Conservation (phyloP, 2,888 invertebrate genomes). For the Hanleya hanleyi region DNA sequence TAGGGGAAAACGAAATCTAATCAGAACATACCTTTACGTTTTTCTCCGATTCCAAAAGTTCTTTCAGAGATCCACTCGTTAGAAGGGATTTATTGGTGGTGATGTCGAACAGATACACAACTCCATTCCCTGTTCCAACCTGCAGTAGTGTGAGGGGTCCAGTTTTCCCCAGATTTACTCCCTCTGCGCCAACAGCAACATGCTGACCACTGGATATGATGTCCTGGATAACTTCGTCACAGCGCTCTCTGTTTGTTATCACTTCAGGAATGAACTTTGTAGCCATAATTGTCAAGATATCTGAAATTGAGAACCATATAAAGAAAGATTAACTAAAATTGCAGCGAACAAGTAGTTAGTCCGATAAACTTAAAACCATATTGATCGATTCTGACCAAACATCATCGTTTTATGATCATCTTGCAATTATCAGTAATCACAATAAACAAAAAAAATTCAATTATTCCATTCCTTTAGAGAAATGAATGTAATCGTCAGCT, state of each 20-base stretch:
- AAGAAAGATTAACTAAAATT: too few relatives aligned
- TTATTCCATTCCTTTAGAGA: too few relatives aligned
- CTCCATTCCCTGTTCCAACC: conserved; percentile 44
- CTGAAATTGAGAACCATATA: too few relatives aligned
- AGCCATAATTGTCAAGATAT: too few relatives aligned
- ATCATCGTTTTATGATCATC: too few relatives aligned
- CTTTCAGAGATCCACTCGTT: conserved; percentile 39
- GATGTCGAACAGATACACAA: conserved; percentile 49
- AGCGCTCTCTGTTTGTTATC: neutral
- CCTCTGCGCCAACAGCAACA: conserved; percentile 31
- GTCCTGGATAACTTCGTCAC: neutral
- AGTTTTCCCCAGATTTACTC: conserved; percentile 42
- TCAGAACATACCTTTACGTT: conserved; percentile 41
- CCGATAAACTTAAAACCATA: too few relatives aligned
- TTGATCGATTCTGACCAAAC: too few relatives aligned
- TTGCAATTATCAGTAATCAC: too few relatives aligned
- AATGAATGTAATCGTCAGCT: too few relatives aligned
- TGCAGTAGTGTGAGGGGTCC: conserved; percentile 52
- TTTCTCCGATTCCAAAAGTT: conserved; percentile 39
- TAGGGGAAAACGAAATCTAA: neutral
- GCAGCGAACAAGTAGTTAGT: too few relatives aligned
- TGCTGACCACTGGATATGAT: neutral
- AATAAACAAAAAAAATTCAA: too few relatives aligned
- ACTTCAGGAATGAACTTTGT: too few relatives aligned
- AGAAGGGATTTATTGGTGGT: conserved; percentile 39